A percentile compares a stretch with the other conserved stretches of the same genome.
These are phyloP conservation scores for Julus scanicus DNA, from an alignment of 2,888 invertebrate genomes.

Conservation along the genomic window DNA sequence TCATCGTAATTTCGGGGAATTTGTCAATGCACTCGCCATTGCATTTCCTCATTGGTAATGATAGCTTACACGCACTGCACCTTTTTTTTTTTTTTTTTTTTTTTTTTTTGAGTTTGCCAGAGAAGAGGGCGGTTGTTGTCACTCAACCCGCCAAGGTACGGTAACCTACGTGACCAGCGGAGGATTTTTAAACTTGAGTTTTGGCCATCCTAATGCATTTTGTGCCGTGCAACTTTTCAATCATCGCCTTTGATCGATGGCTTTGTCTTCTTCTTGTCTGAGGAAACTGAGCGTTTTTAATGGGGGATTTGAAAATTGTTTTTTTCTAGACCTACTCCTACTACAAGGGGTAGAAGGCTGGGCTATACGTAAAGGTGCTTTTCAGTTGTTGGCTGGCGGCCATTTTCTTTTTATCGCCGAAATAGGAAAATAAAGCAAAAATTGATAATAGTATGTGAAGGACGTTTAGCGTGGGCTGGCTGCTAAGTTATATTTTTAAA, in stretches of 20 bases:
- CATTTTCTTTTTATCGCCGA: conserved; percentile 2
- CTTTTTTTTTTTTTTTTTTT: not conserved
- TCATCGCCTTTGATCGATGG: conserved; percentile 1
- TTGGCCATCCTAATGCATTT: conserved; percentile 9
- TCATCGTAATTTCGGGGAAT: not conserved
- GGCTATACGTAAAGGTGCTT: not conserved
- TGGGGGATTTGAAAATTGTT: no score
- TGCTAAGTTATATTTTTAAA: not conserved
- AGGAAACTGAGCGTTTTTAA: no score
- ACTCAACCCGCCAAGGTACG: not conserved
- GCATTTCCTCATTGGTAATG: conserved; percentile 19
- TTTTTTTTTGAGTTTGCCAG: not conserved
- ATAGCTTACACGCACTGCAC: conserved; percentile 15
- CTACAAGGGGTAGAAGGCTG: not conserved
- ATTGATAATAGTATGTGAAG: conserved; percentile 19
- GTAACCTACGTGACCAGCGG: not conserved
- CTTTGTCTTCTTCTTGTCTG: not conserved
- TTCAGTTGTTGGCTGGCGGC: not conserved
- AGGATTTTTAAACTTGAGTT: not conserved
- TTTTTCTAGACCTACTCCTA: not conserved
- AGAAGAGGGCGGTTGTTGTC: not conserved
- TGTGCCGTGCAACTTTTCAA: not conserved
- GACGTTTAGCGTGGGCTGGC: not conserved
- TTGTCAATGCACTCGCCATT: not conserved
- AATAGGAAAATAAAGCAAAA: not conserved